phyloP scores from a whole-genome alignment of 1,140 invertebrate genomes.

The Solen grandis region DNA sequence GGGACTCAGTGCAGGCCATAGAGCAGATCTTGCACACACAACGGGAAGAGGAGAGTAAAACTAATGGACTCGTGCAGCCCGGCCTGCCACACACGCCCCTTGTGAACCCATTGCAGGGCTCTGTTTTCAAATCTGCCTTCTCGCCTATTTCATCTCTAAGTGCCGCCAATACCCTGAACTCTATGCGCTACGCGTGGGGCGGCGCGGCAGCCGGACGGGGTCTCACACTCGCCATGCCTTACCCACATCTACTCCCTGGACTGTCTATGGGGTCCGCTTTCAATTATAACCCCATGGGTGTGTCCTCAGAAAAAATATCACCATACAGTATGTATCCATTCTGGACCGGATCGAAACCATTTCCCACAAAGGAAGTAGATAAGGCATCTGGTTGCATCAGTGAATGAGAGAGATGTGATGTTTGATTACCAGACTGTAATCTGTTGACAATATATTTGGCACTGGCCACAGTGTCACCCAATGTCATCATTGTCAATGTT shows the following conservation, averaged over 20 bases:
- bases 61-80: background rate
- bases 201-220: conserved; percentile 41
- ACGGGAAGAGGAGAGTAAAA: conserved; percentile 48
- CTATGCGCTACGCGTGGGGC: conserved; percentile 53
- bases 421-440: background rate
- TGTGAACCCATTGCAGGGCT: conserved; percentile 23
- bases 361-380: conserved; percentile 40
- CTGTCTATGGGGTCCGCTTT: conserved; percentile 39
- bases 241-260: conserved; percentile 41
- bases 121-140: conserved; percentile 54
- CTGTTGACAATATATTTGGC: background rate
- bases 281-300: conserved; percentile 23
- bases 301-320: conserved; percentile 30
- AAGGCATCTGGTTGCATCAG: conserved; percentile 46
- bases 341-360: conserved; percentile 38
- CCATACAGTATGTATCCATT: conserved; percentile 55
- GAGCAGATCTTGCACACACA: conserved; percentile 84
- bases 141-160: conserved; percentile 43
- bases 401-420: no score
- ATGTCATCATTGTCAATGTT: background rate
- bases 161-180: conserved; percentile 43
- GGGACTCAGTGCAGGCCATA: conserved; percentile 94
- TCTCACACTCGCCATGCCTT: conserved; percentile 39
- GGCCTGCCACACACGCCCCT: background rate
- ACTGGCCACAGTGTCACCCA: background rate